These are phyloP conservation scores for Micromussa lordhowensis DNA, from an alignment of 92 coral and sea anemone species.

Conservation along the genomic window DNA sequence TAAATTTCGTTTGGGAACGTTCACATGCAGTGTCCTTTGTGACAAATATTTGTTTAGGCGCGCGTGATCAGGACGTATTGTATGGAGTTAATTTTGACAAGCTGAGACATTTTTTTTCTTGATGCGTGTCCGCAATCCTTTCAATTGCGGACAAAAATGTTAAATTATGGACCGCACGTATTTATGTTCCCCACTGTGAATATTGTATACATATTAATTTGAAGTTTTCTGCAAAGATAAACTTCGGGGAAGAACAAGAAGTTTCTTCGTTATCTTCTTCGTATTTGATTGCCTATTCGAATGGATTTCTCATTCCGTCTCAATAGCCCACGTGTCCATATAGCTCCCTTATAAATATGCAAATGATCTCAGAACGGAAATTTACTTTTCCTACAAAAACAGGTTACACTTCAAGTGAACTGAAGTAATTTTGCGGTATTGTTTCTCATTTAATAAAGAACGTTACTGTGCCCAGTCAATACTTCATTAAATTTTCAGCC, in stretches of 20 bases:
- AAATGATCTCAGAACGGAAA: background rate
- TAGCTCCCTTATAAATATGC: conserved; percentile 9
- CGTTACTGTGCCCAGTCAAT: background rate
- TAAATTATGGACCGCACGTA: conserved; percentile 47
- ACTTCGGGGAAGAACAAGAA: background rate
- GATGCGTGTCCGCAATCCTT: conserved; percentile 29
- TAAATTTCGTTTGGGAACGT: conserved; percentile 46
- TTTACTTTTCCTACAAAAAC: background rate
- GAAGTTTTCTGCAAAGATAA: conserved; percentile 13
- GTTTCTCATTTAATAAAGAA: background rate
- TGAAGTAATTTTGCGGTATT: conserved; percentile 1
- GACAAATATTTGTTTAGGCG: conserved; percentile 57
- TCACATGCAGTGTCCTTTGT: conserved; percentile 56
- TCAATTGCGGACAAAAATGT: conserved; percentile 39
- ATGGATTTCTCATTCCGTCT: background rate
- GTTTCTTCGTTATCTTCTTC: background rate
- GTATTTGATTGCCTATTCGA: background rate
- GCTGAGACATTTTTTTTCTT: conserved; percentile 1
- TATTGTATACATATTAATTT: conserved; percentile 22
- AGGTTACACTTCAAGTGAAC: conserved; percentile 25
- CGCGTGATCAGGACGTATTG: conserved; percentile 40
- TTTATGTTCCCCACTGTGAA: conserved; percentile 35
- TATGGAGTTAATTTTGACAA: conserved; percentile 31
- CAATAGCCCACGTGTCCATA: conserved; percentile 24
- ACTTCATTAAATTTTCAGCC: background rate